Conservation (phyloP, 2,113 vertebrate species). For the Tragelaphus scriptus region DNA sequence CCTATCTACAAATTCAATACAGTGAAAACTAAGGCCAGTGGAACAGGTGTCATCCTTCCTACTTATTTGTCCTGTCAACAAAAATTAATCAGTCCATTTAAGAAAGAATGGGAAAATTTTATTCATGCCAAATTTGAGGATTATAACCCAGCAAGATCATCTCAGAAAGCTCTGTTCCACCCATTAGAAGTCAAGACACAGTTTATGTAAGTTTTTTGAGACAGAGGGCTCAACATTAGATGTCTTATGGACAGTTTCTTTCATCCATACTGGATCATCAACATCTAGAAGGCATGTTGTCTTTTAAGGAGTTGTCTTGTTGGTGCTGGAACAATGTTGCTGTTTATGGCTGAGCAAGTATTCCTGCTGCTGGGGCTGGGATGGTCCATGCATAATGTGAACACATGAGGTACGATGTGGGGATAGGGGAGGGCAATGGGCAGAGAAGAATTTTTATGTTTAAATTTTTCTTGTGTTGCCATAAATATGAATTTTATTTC, state of each 20-base stretch:
- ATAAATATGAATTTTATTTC: neutral
- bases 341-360: neutral
- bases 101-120: neutral
- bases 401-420: fast-evolving
- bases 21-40: neutral
- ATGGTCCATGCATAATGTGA: neutral
- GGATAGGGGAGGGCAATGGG: neutral
- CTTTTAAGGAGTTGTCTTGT: neutral
- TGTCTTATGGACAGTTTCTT: neutral
- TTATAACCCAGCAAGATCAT: neutral
- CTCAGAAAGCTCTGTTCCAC: neutral
- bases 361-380: neutral
- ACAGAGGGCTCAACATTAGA: neutral
- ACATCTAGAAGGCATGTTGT: neutral
- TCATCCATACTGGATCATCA: neutral
- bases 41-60: neutral
- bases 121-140: neutral
- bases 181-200: neutral
- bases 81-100: neutral
- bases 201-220: neutral
- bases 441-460: neutral
- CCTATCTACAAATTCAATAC: neutral
- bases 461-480: neutral
- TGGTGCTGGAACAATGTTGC: neutral
- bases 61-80: neutral